These are phyloP conservation scores for Tolypeutes matacus DNA, from an alignment of 2,797 vertebrate species.

Conservation along the genomic window DNA sequence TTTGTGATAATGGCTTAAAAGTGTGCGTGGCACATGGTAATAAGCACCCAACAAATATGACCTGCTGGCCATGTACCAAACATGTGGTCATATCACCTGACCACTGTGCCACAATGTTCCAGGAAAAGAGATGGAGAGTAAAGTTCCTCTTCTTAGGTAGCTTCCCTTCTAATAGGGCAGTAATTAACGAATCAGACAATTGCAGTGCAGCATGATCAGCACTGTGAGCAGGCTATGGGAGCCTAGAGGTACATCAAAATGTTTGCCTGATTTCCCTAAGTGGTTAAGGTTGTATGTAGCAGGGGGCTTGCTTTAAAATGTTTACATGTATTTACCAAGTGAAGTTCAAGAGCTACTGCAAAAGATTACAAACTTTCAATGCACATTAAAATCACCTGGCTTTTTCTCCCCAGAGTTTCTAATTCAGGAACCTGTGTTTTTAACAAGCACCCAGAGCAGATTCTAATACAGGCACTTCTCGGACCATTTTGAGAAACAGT, in stretches of 20 bases:
- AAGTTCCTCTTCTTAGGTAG: too few relatives aligned
- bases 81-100: too few relatives aligned
- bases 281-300: background rate
- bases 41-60: too few relatives aligned
- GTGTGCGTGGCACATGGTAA: too few relatives aligned
- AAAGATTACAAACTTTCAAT: background rate
- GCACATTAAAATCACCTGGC: background rate
- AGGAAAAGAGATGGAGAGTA: too few relatives aligned
- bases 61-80: too few relatives aligned
- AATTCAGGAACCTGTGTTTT: background rate
- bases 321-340: background rate
- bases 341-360: background rate
- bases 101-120: too few relatives aligned
- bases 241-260: background rate
- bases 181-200: too few relatives aligned
- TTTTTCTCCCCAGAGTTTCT: constrained; percentile 9
- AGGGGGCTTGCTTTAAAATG: constrained; percentile 31
- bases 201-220: background rate
- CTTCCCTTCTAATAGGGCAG: too few relatives aligned
- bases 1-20: too few relatives aligned
- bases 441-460: background rate
- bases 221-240: background rate
- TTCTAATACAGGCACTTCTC: background rate
- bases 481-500: constrained; percentile 16
- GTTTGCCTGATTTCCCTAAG: background rate